Evolutionary conservation across 2,113 vertebrate species (phyloP), one percentile per base, ranked within the genome.

Genomic region (Menura novaehollandiae): DNA sequence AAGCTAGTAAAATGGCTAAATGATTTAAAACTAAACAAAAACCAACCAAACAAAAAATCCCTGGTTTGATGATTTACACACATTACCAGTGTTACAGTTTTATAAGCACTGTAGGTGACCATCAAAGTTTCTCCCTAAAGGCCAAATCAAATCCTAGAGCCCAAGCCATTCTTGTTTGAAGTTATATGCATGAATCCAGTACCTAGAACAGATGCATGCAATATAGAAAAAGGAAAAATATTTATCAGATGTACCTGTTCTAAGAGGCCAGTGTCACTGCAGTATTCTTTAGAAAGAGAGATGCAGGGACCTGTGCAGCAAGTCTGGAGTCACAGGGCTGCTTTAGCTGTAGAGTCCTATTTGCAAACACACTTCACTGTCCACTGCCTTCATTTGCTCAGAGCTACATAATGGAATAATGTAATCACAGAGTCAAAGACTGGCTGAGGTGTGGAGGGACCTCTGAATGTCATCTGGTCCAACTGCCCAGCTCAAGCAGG

Each of bases 41-140:
- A 1, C 9, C 11, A 49, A 51, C 22, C 22, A 46, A 66, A 3
- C 6, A n/a, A 27, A 27, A 30, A 24, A 15, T 0, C 16, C 14
- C 16, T 72, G 14, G 4, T 80, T 80, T 63, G 30, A 33, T 81
- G 49, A 47, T 68, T 68, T 77, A 43, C 15, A 55, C 12, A 33
- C 15, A 28, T 56, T 47, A 16, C 32, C 44, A 55, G 3, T 46
- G 14, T 33, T 85, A 12, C 1, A 30, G 49, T 62, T 39, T 46
- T 52, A 46, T 24, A 59, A 46, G 24, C 33, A 47, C 18, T 60
- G 27, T 44, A 80, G 13, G 27, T 52, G 17, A 56, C 47, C 24
- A 33, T 4, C 17, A 27, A 32, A 62, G 15, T 69, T 72, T 84
- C 10, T 77, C 6, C 17, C 75, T 75, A 62, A 66, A 84, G 37